Base-by-base conservation (phyloP, 2,888 invertebrate genomes). In the Omphaloscelis lunosa region DNA sequence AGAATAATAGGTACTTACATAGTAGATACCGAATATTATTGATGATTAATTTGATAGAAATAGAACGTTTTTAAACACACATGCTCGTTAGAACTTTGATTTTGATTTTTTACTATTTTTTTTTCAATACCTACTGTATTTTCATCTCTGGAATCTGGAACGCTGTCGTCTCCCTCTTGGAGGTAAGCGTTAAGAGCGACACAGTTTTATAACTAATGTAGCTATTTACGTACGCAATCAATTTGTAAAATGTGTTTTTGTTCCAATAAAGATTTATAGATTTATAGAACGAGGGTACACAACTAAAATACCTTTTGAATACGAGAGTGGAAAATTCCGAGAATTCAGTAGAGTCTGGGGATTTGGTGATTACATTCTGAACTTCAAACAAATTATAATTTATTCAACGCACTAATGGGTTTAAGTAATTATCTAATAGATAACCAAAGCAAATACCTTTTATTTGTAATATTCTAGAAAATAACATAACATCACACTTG, bases 321-420 rank as follows among this genome's bases (percentile, higher is more conserved):
- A 56, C 7, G 23, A 56, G 29, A 8, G 56, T 20, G 17, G 72
- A 63, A 80, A 63, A 67, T 62, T 48, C n/a, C 15, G 61, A 29
- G 34, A 61, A 66, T 66, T 70, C 39, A 34, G 20, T 61, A 27
- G 17, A n/a, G 45, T 65, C 39, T 69, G 48, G n/a, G 29, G 68
- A 79, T 67, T 72, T 71, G n/a, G 27, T 53, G 34, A 69, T 66
- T 65, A 63, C 15, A 70, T 66, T 81, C 23, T 53, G 12, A 70
- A 76, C 41, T 68, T 63, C 53, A 71, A 77, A 82, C 45, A 45
- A 82, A 82, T 71, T 61, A 58, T 59, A 68, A 80, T 69, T 69
- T 53, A 51, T 61, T 58, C 23, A 53, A 53, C 27, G 34, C 41
- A 58, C 69, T 66, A 65, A 72, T 68, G 51, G 61, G 39, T 53